Base-by-base conservation (phyloP, 2,113 vertebrate genomes). In the Gorsachius goisagi region DNA sequence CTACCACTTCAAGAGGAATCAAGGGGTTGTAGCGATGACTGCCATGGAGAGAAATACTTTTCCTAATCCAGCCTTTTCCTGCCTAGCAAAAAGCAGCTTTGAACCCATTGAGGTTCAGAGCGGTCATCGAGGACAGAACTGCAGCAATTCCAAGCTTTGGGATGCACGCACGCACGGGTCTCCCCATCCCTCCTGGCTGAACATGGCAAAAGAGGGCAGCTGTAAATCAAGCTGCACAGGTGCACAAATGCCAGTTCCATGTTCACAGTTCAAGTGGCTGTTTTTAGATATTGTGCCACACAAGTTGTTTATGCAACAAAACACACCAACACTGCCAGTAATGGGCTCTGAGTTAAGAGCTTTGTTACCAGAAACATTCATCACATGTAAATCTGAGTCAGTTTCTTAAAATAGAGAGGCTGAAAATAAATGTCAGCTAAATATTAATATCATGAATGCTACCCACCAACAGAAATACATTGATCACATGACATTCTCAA, bases 321-420 rank as follows among this genome's bases (percentile, higher is more conserved):
- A 73, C n/a, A 55, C 79, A 55, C 37, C 35, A 58, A 13, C 26
- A 21, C 2, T 19, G n/a, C 37, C 56, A 39, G 37, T 26, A 60
- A 81, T 2, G 2, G 20, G 19, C 64, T 84, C 52, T 1, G 4
- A 76, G 49, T 64, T 44, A 23, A 56, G n/a, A 76, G 21, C 16
- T 91, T 47, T 53, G 24, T 73, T 77, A 72, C 81, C 68, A 91
- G 59, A 85, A 89, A n/a, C 55, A 47, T 52, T 55, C 73, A 56
- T 39, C 55, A 28, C 45, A 56, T 47, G 41, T 58, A 88, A 90
- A 73, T 58, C 66, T 23, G 47, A 66, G 78, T 81, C 91, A 82
- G 21, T 52, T 56, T 26, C 88, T 74, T 37, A 55, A 91, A 95
- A 91, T 18, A 91, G 75, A 47, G 15, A 14, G 39, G 30, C 82